Percentiles rank a stretch among this genome's conserved stretches.
Conservation (phyloP, 2,113 vertebrate species). For the Myotis brandtii region DNA sequence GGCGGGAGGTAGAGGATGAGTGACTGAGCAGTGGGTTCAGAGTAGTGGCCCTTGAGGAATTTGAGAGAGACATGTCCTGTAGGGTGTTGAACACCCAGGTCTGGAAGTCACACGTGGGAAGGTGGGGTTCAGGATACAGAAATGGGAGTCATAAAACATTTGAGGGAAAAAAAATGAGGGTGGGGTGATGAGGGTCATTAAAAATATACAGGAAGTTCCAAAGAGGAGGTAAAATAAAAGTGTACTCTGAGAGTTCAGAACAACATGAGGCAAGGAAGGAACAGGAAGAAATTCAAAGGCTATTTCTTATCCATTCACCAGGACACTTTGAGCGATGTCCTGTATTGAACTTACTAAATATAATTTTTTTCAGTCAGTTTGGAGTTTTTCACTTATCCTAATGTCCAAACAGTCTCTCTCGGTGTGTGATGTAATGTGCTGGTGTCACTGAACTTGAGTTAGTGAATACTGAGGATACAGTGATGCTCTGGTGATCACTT, state of each 20-base stretch:
- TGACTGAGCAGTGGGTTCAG: background rate
- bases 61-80: background rate
- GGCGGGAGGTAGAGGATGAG: too few species aligned
- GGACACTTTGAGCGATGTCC: background rate
- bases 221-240: background rate
- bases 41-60: background rate
- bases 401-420: too few species aligned
- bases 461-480: background rate
- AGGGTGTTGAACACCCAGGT: too few species aligned
- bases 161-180: background rate
- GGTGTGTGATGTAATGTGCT: background rate
- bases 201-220: background rate
- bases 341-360: background rate
- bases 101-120: background rate
- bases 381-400: background rate
- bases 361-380: background rate
- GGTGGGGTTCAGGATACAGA: background rate
- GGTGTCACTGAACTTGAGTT: background rate
- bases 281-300: background rate
- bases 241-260: too few species aligned
- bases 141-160: background rate
- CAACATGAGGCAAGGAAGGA: background rate
- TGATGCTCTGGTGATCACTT: background rate
- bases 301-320: background rate
- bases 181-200: background rate